A percentile compares a stretch with the other conserved stretches of the same genome.
phyloP scores from a whole-genome alignment of 2,113 vertebrate species.

The Cromileptes altivelis region DNA sequence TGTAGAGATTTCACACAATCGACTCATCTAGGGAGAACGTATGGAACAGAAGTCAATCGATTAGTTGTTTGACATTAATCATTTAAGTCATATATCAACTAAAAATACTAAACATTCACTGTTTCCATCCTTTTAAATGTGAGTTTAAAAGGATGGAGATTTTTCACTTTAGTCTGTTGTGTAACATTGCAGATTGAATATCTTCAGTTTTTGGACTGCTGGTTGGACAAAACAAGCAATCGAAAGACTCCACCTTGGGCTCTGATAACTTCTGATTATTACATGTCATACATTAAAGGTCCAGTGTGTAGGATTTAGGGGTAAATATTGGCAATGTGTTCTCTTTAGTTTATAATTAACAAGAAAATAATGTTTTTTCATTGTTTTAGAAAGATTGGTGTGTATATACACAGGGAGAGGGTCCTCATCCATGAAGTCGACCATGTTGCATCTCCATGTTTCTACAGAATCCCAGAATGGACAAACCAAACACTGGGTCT shows the following conservation, averaged over 20 bases:
- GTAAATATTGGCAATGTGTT: too few species aligned
- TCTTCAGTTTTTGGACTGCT: not conserved
- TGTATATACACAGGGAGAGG: too few species aligned
- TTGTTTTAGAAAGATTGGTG: too few species aligned
- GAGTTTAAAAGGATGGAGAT: too few species aligned
- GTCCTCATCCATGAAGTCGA: too few species aligned
- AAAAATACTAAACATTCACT: not conserved
- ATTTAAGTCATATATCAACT: slow-evolving; percentile 8
- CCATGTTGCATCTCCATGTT: too few species aligned
- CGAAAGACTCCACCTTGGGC: not conserved
- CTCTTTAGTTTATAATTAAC: too few species aligned
- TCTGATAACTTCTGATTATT: not conserved
- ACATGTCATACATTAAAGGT: not conserved
- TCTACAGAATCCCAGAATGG: too few species aligned
- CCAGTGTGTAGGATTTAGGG: too few species aligned
- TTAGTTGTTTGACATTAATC: slow-evolving; percentile 13
- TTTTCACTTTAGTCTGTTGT: not conserved
- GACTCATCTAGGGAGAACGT: slow-evolving; percentile 22
- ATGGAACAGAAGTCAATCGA: slow-evolving; percentile 24
- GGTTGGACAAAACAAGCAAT: not conserved
- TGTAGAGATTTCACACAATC: slow-evolving; percentile 53
- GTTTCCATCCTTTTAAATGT: not conserved
- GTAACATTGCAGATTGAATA: not conserved
- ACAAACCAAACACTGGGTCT: too few species aligned
- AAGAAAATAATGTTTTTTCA: too few species aligned